phyloP scores from a whole-genome alignment of 2,113 vertebrate genomes.

The Tachycineta bicolor region DNA sequence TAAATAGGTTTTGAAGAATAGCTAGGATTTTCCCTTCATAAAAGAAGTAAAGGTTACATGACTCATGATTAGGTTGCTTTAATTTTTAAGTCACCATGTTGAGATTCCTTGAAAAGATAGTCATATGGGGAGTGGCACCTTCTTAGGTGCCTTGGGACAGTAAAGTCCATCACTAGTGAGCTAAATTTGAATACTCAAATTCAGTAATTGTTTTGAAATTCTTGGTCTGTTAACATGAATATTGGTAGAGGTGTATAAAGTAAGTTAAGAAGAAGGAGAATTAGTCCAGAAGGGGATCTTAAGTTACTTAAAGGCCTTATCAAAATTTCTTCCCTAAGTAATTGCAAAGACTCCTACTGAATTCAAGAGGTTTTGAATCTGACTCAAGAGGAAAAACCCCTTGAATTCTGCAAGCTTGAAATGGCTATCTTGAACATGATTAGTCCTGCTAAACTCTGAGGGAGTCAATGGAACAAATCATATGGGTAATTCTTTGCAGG shows the following conservation, averaged over 20 bases:
- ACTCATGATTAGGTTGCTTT: background rate
- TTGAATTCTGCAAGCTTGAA: background rate
- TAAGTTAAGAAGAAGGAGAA: background rate
- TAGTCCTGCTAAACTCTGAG: slow-evolving; percentile 29
- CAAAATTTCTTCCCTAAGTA: background rate
- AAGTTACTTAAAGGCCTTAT: background rate
- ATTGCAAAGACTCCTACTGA: background rate
- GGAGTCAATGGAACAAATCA: slow-evolving; percentile 67
- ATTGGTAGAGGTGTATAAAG: background rate
- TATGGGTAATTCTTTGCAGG: slow-evolving; percentile 68
- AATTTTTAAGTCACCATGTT: background rate
- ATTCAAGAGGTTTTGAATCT: background rate
- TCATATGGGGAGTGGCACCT: background rate
- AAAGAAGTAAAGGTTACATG: background rate
- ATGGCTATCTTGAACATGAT: slow-evolving; percentile 19
- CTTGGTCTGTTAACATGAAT: background rate
- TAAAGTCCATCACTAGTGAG: background rate
- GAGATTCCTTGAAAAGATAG: background rate
- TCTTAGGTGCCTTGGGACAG: background rate
- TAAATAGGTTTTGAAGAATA: background rate
- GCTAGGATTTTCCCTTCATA: background rate
- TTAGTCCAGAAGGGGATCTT: background rate
- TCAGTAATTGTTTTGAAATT: background rate
- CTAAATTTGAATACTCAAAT: background rate
- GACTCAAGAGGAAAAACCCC: background rate